phyloP scores from a whole-genome alignment of 1,140 invertebrate genomes.

The Gryllus bimaculatus region DNA sequence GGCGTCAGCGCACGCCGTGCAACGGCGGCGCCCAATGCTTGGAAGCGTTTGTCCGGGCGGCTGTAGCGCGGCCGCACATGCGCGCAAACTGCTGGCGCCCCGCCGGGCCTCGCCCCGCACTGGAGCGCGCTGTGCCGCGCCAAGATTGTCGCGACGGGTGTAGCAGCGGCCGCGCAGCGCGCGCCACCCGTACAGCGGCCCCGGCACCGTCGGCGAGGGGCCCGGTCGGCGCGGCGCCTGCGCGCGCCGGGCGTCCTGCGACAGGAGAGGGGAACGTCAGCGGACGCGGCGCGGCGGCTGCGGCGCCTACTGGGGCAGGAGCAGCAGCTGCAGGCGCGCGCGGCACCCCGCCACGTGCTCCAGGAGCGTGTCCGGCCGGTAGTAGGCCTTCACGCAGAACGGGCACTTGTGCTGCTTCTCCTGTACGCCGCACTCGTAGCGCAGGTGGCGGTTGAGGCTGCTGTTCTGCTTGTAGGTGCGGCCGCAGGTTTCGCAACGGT shows the following conservation, averaged over 20 bases:
- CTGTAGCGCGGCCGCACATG: conserved; percentile 31
- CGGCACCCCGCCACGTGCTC: conserved; percentile 7
- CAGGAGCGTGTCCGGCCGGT: conserved; percentile 13
- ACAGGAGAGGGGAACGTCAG: not conserved
- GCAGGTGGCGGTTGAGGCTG: conserved; percentile 38
- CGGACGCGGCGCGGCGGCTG: no score
- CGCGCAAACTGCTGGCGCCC: conserved; percentile 23
- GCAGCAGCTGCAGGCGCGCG: not conserved
- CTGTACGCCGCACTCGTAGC: conserved; percentile 39
- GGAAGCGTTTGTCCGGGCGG: conserved; percentile 30
- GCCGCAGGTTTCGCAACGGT: conserved; percentile 43
- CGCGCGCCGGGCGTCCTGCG: not conserved
- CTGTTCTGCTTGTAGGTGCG: conserved; percentile 50
- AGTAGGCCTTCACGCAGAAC: conserved; percentile 12
- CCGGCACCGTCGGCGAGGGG: conserved; percentile 5
- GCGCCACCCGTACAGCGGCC: conserved; percentile 7
- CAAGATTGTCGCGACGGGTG: conserved; percentile 8
- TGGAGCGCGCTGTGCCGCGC: conserved; percentile 13
- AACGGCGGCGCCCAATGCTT: not conserved
- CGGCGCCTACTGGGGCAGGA: not conserved
- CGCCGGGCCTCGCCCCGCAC: conserved; percentile 7
- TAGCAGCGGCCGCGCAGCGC: conserved; percentile 2
- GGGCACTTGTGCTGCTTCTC: conserved; percentile 18
- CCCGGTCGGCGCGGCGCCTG: no score
- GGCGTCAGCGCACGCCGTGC: no score